Evolutionary conservation across 2,888 invertebrate species (phyloP), one percentile per base, ranked within the genome.

Genomic region (Apoda limacodes): DNA sequence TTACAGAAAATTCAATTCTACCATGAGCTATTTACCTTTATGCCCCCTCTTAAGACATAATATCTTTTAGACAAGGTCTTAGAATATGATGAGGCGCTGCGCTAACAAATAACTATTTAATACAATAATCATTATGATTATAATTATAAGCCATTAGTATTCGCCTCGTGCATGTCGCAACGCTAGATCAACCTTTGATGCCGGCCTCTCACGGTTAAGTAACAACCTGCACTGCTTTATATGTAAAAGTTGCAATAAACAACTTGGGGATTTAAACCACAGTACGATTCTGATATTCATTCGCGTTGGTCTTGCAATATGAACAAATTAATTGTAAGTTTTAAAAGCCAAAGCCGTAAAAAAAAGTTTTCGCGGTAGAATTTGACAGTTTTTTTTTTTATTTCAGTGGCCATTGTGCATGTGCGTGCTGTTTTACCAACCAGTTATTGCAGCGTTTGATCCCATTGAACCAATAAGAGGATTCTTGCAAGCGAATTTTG

Each of bases 401-500:
- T 70, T 68, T 34, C 66, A 76, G 76, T 30, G 65, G 26, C 35
- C 52, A 29, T 13, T 71, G 17, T 55, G 48, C 27, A 32, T 37
- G 39, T 35, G 38, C 48, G 35, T 43, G 17, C 48, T 75, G 44
- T 37, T 64, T 37, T 55, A 50, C 43, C 55, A 50, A 41, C 52
- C 49, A 20, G 39, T 48, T 17, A 12, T 9, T 21, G 33, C 39
- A 5, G 35, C 55, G 5, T 43, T 57, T n/a, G 47, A 45, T 9
- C 48, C 58, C 0, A 42, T 55, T 2, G 78, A 68, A 5, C 67
- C 69, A 0, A 40, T 82, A 10, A 52, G 49, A 4, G 51, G 43
- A 0, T 72, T 82, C 27, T 24, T 82, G 2, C 59, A 71, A 24
- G 58, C 69, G 1, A 88, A 89, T 48, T 11, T 88, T 0, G 71